Evolutionary conservation across 2,113 vertebrate species (phyloP).

Genomic region (Phainopepla nitens): DNA sequence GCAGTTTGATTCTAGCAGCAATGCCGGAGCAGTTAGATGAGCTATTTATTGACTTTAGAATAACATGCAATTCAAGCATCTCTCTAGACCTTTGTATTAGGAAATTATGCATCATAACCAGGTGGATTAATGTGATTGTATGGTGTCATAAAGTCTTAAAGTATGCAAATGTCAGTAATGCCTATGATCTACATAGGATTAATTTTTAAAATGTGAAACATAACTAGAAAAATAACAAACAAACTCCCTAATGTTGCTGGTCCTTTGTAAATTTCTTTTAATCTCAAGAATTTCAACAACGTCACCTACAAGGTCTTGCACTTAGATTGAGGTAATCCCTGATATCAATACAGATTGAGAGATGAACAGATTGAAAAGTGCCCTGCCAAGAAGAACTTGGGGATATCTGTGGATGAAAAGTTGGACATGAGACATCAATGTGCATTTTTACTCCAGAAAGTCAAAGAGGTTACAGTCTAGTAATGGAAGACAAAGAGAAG

Average conservation of each 20-base stretch:
- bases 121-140: not conserved
- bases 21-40: not conserved
- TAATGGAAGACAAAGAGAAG: not conserved
- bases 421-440: not conserved
- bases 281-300: not conserved
- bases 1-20: not conserved
- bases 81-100: not conserved
- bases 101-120: not conserved
- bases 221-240: not conserved
- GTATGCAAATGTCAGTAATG: not conserved
- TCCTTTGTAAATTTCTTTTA: not conserved
- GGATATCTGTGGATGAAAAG: not conserved
- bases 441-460: not conserved
- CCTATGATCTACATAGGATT: not conserved
- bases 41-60: not conserved
- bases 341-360: not conserved
- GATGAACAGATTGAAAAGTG: not conserved
- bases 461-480: not conserved
- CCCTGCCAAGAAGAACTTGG: not conserved
- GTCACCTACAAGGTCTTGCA: not conserved
- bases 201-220: not conserved
- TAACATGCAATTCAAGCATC: not conserved
- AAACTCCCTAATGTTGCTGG: not conserved
- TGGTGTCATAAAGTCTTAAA: not conserved
- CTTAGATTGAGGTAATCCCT: too few species aligned